These are phyloP conservation scores for Cheumatopsyche charites DNA, from an alignment of 1,140 invertebrate species.

Conservation along the genomic window DNA sequence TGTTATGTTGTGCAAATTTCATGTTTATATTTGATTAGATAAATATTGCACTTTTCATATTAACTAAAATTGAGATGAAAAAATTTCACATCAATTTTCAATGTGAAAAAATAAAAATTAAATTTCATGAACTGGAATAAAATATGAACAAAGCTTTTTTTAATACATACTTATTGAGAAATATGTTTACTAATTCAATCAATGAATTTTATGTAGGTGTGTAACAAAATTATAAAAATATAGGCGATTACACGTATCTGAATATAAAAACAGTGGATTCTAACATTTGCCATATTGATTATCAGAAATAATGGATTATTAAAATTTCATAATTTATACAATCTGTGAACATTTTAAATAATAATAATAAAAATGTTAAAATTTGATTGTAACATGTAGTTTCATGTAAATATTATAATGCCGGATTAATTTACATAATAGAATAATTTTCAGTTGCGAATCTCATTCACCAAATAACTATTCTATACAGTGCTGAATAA, in stretches of 20 bases:
- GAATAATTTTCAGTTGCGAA: background rate
- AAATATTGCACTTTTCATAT: slow-evolving; percentile 9
- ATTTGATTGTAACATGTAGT: slow-evolving; percentile 7
- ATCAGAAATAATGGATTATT: too few species aligned
- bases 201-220: too few species aligned
- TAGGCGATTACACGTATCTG: too few species aligned
- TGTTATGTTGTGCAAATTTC: background rate
- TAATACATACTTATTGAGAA: too few species aligned
- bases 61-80: too few species aligned
- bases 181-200: too few species aligned
- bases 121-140: background rate
- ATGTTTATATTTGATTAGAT: background rate
- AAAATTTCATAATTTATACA: too few species aligned
- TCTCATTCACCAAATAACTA: background rate
- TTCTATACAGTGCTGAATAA: slow-evolving; percentile 18
- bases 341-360: slow-evolving; percentile 11
- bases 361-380: slow-evolving; percentile 13
- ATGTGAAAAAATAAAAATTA: background rate
- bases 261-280: too few species aligned
- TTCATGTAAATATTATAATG: slow-evolving; percentile 2
- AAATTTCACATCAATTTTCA: slow-evolving; percentile 1
- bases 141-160: background rate
- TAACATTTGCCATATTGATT: too few species aligned
- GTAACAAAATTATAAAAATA: too few species aligned
- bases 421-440: background rate